phyloP scores from a whole-genome alignment of 2,888 invertebrate species.

The Camptogramma bilineatum region DNA sequence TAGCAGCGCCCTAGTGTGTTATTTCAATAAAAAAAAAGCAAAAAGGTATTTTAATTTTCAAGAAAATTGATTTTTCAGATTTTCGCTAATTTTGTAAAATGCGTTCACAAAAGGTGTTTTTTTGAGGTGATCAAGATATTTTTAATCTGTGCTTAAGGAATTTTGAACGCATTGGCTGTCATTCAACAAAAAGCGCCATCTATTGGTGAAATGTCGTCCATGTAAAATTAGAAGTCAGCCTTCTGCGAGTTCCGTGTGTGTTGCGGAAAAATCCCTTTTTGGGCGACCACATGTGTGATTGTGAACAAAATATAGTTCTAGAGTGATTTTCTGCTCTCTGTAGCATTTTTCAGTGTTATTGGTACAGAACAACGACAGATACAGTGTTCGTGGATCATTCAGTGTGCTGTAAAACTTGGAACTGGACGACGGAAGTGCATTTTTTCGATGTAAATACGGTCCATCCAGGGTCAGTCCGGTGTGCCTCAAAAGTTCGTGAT shows the following conservation, averaged over 20 bases:
- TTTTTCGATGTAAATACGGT: slow-evolving; percentile 84
- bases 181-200: slow-evolving; percentile 71
- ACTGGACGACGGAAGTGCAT: slow-evolving; percentile 80
- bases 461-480: slow-evolving; percentile 81
- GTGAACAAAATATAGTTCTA: slow-evolving; percentile 83
- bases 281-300: slow-evolving; percentile 89
- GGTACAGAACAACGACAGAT: slow-evolving; percentile 64
- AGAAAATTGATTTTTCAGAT: too few species aligned
- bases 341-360: slow-evolving; percentile 67
- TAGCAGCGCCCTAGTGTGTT: too few species aligned
- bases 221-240: slow-evolving; percentile 84
- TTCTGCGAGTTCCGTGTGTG: slow-evolving; percentile 84
- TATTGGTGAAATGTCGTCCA: slow-evolving; percentile 68
- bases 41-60: too few species aligned
- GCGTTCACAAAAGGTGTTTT: slow-evolving; percentile 15
- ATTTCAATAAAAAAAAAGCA: too few species aligned
- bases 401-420: slow-evolving; percentile 72
- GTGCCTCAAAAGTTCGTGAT: slow-evolving; percentile 74
- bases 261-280: slow-evolving; percentile 88
- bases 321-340: slow-evolving; percentile 72
- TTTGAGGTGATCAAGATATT: slow-evolving; percentile 43
- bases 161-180: slow-evolving; percentile 61
- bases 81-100: background rate
- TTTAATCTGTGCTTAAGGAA: background rate
- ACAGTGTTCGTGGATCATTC: slow-evolving; percentile 68